Evolutionary conservation across 2,113 vertebrate genomes (phyloP).

Genomic region (Lamprotornis superbus): DNA sequence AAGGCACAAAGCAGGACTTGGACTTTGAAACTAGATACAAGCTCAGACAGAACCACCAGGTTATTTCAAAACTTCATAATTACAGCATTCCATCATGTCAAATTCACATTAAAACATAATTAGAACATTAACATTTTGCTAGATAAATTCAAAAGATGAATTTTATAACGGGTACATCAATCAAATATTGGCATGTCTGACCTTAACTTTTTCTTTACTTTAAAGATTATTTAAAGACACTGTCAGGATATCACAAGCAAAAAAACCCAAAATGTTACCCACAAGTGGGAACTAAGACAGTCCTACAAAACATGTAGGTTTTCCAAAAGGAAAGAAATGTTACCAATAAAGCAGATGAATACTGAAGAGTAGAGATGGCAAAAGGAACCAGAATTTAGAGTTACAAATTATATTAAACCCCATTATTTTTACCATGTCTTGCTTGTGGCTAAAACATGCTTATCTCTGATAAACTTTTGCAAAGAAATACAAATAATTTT

Average conservation of each 20-base stretch:
- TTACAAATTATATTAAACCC: neutral
- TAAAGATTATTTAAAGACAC: neutral
- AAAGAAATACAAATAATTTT: neutral
- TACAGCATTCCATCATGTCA: neutral
- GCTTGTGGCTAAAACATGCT: neutral
- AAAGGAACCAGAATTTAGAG: neutral
- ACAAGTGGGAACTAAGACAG: neutral
- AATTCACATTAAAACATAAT: neutral
- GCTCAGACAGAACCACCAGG: neutral
- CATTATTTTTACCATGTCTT: neutral
- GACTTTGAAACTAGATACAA: neutral
- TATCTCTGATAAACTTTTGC: neutral
- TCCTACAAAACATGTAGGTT: neutral
- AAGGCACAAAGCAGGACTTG: neutral
- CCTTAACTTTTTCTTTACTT: neutral
- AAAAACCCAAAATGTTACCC: neutral
- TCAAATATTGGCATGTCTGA: neutral
- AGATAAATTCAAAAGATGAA: neutral
- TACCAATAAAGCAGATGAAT: neutral
- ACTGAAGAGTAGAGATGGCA: neutral
- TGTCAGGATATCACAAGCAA: neutral
- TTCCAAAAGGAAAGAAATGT: neutral
- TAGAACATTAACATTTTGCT: slow-evolving; percentile 8
- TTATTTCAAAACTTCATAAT: neutral
- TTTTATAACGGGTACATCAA: neutral